These are phyloP conservation scores for Melanerpes formicivorus DNA, from an alignment of 2,113 vertebrate genomes.

Conservation along the genomic window DNA sequence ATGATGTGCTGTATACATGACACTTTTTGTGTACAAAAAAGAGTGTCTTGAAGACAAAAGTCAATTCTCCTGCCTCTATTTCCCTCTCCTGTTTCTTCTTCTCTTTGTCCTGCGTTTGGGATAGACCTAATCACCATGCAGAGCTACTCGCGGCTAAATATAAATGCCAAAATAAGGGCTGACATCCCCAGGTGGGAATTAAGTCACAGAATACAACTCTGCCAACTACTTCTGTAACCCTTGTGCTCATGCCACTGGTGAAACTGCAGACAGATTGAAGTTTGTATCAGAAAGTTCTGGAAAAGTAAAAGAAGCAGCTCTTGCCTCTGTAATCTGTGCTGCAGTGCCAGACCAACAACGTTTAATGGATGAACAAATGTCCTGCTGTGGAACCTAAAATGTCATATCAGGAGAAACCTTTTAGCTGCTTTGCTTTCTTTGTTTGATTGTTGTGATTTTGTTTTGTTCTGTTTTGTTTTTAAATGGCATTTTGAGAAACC, in stretches of 20 bases:
- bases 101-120: neutral
- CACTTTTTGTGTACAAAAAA: neutral
- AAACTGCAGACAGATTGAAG: neutral
- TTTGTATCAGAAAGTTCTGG: neutral
- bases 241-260: rapidly evolving
- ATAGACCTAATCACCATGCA: neutral
- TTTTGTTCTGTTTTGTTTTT: too few species aligned
- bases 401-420: neutral
- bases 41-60: neutral
- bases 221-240: neutral
- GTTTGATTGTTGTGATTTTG: too few species aligned
- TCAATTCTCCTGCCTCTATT: neutral
- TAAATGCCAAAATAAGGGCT: neutral
- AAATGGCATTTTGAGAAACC: slow-evolving; percentile 1
- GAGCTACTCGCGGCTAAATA: neutral
- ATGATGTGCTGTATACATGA: rapidly evolving
- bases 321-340: neutral
- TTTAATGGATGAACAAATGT: neutral
- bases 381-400: neutral
- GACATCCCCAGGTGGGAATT: neutral
- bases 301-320: neutral
- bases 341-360: neutral
- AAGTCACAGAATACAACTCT: neutral
- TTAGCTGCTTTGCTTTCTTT: neutral
- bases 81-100: neutral